Evolutionary conservation across 2,888 invertebrate genomes (phyloP).

Genomic region (Bombylius discolor): DNA sequence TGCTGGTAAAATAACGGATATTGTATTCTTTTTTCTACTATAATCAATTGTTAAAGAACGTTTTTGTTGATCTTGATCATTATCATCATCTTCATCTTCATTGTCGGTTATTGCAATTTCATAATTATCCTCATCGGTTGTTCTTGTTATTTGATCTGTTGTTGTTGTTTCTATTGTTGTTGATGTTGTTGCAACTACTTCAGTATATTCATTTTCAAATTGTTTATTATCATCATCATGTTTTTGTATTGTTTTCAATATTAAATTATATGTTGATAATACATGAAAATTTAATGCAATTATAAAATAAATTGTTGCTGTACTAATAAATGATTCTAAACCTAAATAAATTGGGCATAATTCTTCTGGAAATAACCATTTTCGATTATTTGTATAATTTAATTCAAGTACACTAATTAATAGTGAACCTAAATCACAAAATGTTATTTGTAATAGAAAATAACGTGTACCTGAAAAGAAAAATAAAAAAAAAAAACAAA

Average conservation of each 20-base stretch:
- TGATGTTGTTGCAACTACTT: background rate
- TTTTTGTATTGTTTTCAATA: slow-evolving; percentile 9
- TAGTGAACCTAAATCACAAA: slow-evolving; percentile 39
- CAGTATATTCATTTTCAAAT: slow-evolving; percentile 6
- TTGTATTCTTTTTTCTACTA: slow-evolving; percentile 33
- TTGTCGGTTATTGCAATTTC: slow-evolving; percentile 14
- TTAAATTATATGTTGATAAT: slow-evolving; percentile 35
- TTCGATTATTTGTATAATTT: slow-evolving; percentile 39
- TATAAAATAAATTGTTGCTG: slow-evolving; percentile 44
- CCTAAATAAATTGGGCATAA: slow-evolving; percentile 44
- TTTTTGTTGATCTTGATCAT: slow-evolving; percentile 16
- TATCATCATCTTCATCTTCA: too few relatives aligned
- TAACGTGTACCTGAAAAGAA: slow-evolving; percentile 37
- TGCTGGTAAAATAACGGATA: slow-evolving; percentile 42
- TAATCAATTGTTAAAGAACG: slow-evolving; percentile 45
- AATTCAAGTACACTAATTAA: slow-evolving; percentile 41
- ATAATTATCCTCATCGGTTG: slow-evolving; percentile 11
- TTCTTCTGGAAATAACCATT: slow-evolving; percentile 41
- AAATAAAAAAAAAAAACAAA: background rate
- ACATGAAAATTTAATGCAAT: slow-evolving; percentile 45
- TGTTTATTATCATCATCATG: background rate
- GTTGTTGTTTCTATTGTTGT: background rate
- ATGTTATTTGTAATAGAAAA: slow-evolving; percentile 41
- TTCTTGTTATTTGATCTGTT: background rate
- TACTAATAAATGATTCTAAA: slow-evolving; percentile 42